Evolutionary conservation across 2,888 invertebrate genomes (phyloP).

Genomic region (Euzophera pinguis): DNA sequence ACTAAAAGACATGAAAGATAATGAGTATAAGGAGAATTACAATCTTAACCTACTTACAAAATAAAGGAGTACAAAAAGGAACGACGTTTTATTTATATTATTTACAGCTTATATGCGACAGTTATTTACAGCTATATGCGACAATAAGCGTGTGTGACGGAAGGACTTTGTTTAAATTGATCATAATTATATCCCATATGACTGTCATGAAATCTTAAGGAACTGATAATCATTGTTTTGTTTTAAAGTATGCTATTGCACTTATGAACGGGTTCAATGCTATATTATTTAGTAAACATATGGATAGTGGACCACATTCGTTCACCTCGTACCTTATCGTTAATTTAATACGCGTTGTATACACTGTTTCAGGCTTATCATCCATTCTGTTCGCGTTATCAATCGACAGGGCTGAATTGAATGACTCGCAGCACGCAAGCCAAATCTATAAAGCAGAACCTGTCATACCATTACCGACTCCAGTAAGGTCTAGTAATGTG

Average conservation of each 20-base stretch:
- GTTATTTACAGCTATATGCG: no score
- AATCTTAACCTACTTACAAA: no score
- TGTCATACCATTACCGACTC: conserved; percentile 84
- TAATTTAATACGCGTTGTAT: conserved; percentile 12
- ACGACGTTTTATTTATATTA: no score
- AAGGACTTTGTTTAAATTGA: no score
- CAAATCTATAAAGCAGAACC: conserved; percentile 80
- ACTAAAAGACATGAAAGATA: no score
- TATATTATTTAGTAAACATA: neutral
- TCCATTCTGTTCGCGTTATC: conserved; percentile 95
- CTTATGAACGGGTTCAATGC: neutral
- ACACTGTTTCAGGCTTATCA: conserved; percentile 83
- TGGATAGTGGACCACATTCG: conserved; percentile 2
- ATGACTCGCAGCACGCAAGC: conserved; percentile 76
- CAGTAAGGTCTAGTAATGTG: conserved; percentile 72
- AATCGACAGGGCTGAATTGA: conserved; percentile 92
- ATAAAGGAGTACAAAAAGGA: no score
- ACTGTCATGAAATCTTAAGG: neutral
- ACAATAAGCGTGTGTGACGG: no score
- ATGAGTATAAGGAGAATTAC: no score
- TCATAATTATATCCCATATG: no score
- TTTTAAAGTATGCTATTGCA: neutral
- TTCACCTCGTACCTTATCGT: conserved; percentile 14
- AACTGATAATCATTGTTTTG: neutral
- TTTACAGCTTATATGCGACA: no score